A percentile compares a stretch with the other conserved stretches of the same genome.
phyloP scores from a whole-genome alignment of 2,113 vertebrate genomes.

The Orthochromis malagaraziensis region DNA sequence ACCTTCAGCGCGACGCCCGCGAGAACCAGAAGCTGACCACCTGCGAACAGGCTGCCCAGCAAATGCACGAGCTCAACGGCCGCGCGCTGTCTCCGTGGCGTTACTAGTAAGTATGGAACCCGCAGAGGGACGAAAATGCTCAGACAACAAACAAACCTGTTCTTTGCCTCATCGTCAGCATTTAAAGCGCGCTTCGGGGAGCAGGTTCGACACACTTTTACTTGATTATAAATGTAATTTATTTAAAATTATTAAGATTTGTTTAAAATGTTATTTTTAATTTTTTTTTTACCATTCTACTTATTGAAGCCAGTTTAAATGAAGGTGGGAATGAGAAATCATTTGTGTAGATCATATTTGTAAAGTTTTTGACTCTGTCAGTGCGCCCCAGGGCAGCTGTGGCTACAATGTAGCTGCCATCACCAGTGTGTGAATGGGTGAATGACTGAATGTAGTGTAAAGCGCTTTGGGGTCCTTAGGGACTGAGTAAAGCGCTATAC shows the following conservation, averaged over 20 bases:
- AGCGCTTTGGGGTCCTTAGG: too few species aligned
- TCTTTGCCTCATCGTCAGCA: neutral
- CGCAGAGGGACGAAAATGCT: neutral
- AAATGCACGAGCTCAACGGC: neutral
- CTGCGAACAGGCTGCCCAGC: fast-evolving
- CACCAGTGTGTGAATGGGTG: too few species aligned
- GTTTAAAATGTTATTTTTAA: neutral
- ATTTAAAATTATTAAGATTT: neutral
- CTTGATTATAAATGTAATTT: neutral
- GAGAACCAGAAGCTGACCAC: fast-evolving
- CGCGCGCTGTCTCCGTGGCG: neutral
- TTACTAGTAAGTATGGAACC: neutral
- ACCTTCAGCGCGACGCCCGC: fast-evolving
- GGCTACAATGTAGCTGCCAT: too few species aligned
- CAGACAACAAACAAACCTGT: neutral
- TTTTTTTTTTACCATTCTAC: neutral
- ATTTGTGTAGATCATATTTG: neutral
- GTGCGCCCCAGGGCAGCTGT: too few species aligned
- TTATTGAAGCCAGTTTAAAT: neutral
- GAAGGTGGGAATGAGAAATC: neutral
- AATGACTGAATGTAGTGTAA: too few species aligned
- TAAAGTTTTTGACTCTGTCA: neutral
- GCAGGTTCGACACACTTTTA: neutral
- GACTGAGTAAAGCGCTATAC: too few species aligned
- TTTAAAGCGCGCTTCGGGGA: neutral